Evolutionary conservation across 37 sponge, comb jelly and placozoan genomes (phyloP).

Genomic region (Hormiphora californensis): DNA sequence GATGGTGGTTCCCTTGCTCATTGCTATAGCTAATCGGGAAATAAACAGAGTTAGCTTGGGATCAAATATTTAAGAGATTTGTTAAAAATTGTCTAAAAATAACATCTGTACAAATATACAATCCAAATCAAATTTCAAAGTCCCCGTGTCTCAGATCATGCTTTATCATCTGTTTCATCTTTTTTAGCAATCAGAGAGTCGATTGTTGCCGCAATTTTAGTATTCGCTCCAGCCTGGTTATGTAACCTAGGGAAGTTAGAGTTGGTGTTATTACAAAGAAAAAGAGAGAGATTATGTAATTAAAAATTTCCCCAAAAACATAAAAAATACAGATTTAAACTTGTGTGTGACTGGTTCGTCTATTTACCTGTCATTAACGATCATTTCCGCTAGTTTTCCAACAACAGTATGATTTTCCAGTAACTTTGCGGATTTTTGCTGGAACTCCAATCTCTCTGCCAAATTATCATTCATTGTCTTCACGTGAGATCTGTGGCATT

Average conservation of each 20-base stretch:
- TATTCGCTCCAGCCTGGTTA: neutral
- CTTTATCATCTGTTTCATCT: constrained; percentile 29
- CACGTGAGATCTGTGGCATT: neutral
- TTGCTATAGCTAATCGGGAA: neutral
- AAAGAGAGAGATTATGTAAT: no score
- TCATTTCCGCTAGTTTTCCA: constrained; percentile 22
- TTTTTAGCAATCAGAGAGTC: constrained; percentile 21
- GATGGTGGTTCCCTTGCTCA: constrained; percentile 82
- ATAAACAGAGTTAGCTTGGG: neutral
- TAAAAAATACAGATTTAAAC: no score
- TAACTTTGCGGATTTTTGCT: neutral
- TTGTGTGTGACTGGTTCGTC: no score
- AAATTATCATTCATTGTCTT: constrained; percentile 6
- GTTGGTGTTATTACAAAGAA: no score
- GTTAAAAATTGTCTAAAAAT: no score
- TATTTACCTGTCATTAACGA: constrained; percentile 13
- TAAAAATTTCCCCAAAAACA: no score
- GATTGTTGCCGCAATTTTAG: constrained; percentile 36
- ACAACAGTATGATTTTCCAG: neutral
- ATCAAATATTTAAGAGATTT: no score
- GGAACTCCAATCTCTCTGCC: constrained; percentile 33
- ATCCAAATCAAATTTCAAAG: no score
- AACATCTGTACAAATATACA: no score
- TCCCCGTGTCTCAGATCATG: neutral
- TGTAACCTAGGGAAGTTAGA: no score